These are phyloP conservation scores for Paraplagusia blochii DNA, from an alignment of 2,113 vertebrate species.

Conservation along the genomic window DNA sequence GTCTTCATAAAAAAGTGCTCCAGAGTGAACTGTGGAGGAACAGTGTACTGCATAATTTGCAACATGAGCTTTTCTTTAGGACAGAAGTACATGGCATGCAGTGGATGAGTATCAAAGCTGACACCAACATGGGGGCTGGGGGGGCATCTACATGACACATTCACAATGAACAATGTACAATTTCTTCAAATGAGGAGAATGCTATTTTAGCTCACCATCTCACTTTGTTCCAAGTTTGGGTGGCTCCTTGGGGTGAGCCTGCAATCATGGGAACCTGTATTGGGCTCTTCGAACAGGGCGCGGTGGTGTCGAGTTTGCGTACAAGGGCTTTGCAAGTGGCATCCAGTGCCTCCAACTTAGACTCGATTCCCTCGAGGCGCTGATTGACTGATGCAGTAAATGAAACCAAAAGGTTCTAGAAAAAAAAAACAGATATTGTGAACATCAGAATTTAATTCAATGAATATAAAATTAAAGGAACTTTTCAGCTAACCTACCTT, in stretches of 20 bases:
- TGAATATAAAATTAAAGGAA: background rate
- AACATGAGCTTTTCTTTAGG: too few species aligned
- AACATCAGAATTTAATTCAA: background rate
- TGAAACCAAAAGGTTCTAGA: constrained; percentile 87
- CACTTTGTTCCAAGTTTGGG: constrained; percentile 98
- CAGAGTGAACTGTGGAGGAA: too few species aligned
- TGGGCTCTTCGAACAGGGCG: constrained; percentile 89
- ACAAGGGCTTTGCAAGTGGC: constrained; percentile 90
- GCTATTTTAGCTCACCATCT: constrained; percentile 82
- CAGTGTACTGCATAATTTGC: too few species aligned
- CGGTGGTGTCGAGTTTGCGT: constrained; percentile 89
- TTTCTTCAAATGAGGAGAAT: background rate
- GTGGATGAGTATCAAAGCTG: too few species aligned
- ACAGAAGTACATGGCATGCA: too few species aligned
- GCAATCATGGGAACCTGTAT: constrained; percentile 98
- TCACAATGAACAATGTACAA: background rate
- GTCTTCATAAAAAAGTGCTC: too few species aligned
- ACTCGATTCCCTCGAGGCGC: constrained; percentile 92
- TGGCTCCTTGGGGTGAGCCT: constrained; percentile 94
- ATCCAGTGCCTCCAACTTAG: constrained; percentile 90
- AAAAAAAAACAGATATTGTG: constrained; percentile 24
- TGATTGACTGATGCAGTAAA: constrained; percentile 92
- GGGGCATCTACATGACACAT: too few species aligned
- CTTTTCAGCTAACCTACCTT: constrained; percentile 77
- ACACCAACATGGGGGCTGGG: too few species aligned